phyloP scores from a whole-genome alignment of 1,140 invertebrate species.

The Macrobrachium rosenbergii region DNA sequence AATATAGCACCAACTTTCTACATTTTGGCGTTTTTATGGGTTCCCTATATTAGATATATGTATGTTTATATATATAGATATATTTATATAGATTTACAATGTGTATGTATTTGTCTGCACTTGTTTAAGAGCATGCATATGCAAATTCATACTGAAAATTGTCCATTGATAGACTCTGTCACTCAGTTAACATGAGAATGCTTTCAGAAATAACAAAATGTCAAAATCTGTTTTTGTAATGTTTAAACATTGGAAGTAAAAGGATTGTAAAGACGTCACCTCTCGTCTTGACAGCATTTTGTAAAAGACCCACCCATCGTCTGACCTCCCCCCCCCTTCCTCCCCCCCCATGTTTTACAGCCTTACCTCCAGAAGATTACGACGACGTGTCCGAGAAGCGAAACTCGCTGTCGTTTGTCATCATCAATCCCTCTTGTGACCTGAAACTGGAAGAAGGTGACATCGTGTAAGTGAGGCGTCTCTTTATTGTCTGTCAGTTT shows the following conservation, averaged over 20 bases:
- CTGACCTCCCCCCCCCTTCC: too few relatives aligned
- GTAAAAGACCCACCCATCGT: not conserved
- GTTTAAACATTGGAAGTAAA: not conserved
- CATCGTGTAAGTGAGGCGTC: constrained; percentile 82
- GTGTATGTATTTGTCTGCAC: not conserved
- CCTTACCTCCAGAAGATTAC: constrained; percentile 87
- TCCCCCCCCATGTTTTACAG: constrained; percentile 19
- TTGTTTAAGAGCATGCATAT: not conserved
- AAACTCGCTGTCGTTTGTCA: constrained; percentile 95
- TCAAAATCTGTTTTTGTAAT: constrained; percentile 5
- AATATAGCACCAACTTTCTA: too few relatives aligned
- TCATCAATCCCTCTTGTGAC: constrained; percentile 98
- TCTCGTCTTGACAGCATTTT: not conserved
- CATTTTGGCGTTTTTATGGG: too few relatives aligned
- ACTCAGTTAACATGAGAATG: too few relatives aligned
- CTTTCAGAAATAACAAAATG: not conserved
- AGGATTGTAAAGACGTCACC: too few relatives aligned
- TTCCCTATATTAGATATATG: too few relatives aligned
- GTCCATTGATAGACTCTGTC: too few relatives aligned
- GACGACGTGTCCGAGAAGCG: constrained; percentile 93
- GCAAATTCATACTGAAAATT: not conserved
- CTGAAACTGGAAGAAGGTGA: constrained; percentile 96
- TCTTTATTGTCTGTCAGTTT: not conserved
- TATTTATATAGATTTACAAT: not conserved
- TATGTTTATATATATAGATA: constrained; percentile 46